Percentiles rank a stretch among this genome's conserved stretches.
These are phyloP conservation scores for Lepilemur ruficaudatus DNA, from an alignment of 2,797 vertebrate genomes.

Conservation along the genomic window DNA sequence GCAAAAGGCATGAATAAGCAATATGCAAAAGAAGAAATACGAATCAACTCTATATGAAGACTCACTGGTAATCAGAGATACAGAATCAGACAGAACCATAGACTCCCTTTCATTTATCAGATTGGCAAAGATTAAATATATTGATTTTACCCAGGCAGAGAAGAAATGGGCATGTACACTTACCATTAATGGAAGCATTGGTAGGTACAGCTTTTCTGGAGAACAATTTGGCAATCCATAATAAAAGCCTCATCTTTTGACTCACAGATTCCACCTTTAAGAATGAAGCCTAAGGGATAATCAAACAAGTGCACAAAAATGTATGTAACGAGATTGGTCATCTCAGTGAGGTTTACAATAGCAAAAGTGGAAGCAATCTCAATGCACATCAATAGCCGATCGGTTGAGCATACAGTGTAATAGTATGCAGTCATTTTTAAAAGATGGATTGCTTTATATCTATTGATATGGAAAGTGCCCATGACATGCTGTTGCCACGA, in stretches of 20 bases:
- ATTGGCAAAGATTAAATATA: slow-evolving; percentile 25
- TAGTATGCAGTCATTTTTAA: slow-evolving; percentile 26
- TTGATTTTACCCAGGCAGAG: neutral
- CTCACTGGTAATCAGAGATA: neutral
- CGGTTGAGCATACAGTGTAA: neutral
- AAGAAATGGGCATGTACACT: neutral
- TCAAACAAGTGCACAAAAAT: neutral
- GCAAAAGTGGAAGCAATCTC: neutral
- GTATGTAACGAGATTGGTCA: neutral
- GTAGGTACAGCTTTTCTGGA: neutral
- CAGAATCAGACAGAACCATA: neutral
- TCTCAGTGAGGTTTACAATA: neutral
- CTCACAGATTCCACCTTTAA: neutral
- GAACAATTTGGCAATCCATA: slow-evolving; percentile 1
- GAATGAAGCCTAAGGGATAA: slow-evolving; percentile 43
- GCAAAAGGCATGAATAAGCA: slow-evolving; percentile 11
- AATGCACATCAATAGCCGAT: neutral
- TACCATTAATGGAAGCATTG: neutral
- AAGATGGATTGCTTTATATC: neutral
- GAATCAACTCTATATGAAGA: neutral
- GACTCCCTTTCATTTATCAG: neutral
- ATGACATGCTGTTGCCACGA: neutral
- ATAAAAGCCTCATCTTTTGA: slow-evolving; percentile 25
- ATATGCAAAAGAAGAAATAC: slow-evolving; percentile 19
- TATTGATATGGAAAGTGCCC: neutral